A percentile compares a stretch with the other conserved stretches of the same genome.
These are phyloP conservation scores for Indicator maculatus DNA, from an alignment of 2,113 vertebrate species.

Conservation along the genomic window DNA sequence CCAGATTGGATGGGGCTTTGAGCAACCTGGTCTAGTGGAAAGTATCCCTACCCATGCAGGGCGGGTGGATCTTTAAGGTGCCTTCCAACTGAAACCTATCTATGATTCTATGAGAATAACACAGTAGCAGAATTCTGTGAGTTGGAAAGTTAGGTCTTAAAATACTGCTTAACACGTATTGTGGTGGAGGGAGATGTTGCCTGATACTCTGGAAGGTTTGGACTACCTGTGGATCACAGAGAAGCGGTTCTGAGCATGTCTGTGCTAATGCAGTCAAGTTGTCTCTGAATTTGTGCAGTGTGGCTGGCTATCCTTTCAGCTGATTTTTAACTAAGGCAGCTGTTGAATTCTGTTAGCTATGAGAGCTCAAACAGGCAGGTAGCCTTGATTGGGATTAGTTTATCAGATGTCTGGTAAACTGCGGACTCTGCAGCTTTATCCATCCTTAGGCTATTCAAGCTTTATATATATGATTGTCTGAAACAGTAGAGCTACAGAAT, in stretches of 20 bases:
- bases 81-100: background rate
- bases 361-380: background rate
- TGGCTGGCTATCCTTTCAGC: background rate
- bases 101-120: background rate
- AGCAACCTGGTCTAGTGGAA: background rate
- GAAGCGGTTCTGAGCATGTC: background rate
- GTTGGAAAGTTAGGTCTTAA: background rate
- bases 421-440: conserved; percentile 19
- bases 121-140: background rate
- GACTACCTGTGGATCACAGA: background rate
- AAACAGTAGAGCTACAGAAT: background rate
- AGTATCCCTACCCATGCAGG: background rate
- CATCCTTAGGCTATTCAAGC: background rate
- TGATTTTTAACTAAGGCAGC: background rate
- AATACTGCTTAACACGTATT: background rate
- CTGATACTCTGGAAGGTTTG: background rate
- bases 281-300: background rate
- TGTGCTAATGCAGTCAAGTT: background rate
- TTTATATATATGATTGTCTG: background rate
- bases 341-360: background rate
- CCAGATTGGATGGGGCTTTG: background rate
- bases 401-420: conserved; percentile 10
- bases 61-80: background rate
- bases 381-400: conserved; percentile 41
- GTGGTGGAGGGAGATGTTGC: background rate